Conservation (phyloP, 2,113 vertebrate species). For the Poicephalus meyeri region DNA sequence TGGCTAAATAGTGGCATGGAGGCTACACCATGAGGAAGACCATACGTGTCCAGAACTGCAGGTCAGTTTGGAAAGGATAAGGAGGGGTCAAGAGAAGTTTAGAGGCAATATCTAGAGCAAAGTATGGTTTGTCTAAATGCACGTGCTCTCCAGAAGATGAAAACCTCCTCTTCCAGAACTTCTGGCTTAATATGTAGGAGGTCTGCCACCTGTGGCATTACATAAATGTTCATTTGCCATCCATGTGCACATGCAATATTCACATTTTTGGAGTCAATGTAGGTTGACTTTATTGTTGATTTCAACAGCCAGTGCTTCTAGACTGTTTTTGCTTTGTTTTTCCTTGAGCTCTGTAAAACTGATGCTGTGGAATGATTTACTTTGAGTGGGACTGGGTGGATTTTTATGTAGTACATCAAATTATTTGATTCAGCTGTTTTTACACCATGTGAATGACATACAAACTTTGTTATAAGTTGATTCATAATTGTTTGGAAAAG, state of each 20-base stretch:
- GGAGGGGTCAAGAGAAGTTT: background rate
- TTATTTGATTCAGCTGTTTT: background rate
- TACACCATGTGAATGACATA: background rate
- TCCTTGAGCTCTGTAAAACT: background rate
- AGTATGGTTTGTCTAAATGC: background rate
- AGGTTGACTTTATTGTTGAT: background rate
- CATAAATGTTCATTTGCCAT: background rate
- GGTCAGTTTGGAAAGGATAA: background rate
- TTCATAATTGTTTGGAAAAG: background rate
- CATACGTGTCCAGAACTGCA: background rate
- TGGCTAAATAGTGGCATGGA: background rate
- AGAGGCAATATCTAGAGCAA: background rate
- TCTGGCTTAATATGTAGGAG: background rate
- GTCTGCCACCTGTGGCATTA: background rate
- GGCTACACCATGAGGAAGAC: rapidly evolving
- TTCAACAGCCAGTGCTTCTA: background rate
- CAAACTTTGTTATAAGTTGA: background rate
- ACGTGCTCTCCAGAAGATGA: background rate
- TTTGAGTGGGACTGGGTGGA: background rate
- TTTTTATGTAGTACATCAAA: background rate
- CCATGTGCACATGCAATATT: background rate
- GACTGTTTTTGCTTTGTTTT: background rate
- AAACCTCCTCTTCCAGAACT: background rate
- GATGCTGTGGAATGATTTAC: background rate
- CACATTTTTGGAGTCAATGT: background rate